phyloP scores from a whole-genome alignment of 2,797 vertebrate genomes.

The Poeciliopsis infans region DNA sequence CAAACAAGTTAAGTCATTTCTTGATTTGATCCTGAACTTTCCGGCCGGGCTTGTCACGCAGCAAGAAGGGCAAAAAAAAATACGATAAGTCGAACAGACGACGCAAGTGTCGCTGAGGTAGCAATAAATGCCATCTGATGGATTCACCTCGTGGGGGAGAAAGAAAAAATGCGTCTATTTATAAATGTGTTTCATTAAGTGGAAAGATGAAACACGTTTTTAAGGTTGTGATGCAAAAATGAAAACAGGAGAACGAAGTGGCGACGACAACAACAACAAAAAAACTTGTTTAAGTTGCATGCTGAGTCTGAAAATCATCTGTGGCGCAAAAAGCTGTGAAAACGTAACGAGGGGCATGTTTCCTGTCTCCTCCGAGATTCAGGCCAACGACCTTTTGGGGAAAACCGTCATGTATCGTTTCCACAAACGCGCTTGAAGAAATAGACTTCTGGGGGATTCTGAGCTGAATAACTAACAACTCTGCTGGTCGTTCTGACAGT shows the following conservation, averaged over 20 bases:
- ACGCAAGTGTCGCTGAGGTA: conserved; percentile 35
- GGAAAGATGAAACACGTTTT: conserved; percentile 34
- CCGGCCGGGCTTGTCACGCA: conserved; percentile 10
- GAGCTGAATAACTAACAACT: conserved; percentile 5
- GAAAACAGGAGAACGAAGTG: background rate
- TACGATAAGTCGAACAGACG: background rate
- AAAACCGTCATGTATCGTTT: conserved; percentile 1
- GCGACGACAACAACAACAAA: background rate
- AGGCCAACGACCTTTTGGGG: conserved; percentile 17
- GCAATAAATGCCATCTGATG: conserved; percentile 38
- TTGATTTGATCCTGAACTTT: conserved; percentile 1
- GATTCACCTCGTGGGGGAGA: conserved; percentile 24
- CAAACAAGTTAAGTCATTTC: conserved; percentile 10
- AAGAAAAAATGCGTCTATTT: conserved; percentile 16
- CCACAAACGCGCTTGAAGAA: background rate
- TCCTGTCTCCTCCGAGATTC: conserved; percentile 18
- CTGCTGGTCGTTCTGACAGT: conserved; percentile 7
- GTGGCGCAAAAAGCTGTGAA: background rate
- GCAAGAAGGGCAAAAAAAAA: background rate
- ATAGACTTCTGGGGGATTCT: conserved; percentile 3
- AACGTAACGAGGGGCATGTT: background rate
- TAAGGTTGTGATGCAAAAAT: conserved; percentile 33
- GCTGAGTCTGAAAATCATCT: conserved; percentile 15
- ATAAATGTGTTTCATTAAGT: conserved; percentile 15
- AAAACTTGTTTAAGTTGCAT: background rate